These are phyloP conservation scores for Matsumyia berberina DNA, from an alignment of 2,888 invertebrate species.

Conservation along the genomic window DNA sequence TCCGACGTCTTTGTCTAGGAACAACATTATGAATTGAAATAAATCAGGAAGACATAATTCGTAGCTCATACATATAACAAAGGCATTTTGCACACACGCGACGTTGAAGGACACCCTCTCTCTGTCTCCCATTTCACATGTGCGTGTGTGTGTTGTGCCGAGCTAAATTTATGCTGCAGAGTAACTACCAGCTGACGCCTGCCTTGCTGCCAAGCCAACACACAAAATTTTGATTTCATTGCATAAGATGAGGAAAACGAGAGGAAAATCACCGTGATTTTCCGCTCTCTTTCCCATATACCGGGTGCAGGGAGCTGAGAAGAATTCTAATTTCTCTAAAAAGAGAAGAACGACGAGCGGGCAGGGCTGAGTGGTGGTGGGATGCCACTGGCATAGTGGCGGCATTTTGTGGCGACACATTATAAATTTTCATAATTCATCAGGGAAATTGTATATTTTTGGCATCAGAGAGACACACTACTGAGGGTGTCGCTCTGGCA, in stretches of 20 bases:
- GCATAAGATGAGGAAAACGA: slow-evolving; percentile 61
- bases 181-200: slow-evolving; percentile 67
- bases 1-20: not conserved
- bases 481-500: slow-evolving; percentile 20
- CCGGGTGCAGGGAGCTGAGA: slow-evolving; percentile 5
- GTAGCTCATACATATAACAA: slow-evolving; percentile 57
- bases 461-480: slow-evolving; percentile 43
- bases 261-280: slow-evolving; percentile 52
- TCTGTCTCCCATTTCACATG: not conserved
- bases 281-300: slow-evolving; percentile 51
- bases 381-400: slow-evolving; percentile 48
- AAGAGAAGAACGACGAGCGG: not conserved
- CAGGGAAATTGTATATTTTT: slow-evolving; percentile 56
- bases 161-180: slow-evolving; percentile 60
- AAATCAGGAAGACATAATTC: slow-evolving; percentile 59
- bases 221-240: slow-evolving; percentile 62
- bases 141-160: slow-evolving; percentile 7
- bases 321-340: slow-evolving; percentile 43
- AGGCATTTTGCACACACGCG: slow-evolving; percentile 7
- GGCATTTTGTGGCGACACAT: slow-evolving; percentile 68
- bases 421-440: slow-evolving; percentile 73
- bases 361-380: no score
- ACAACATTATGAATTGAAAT: slow-evolving; percentile 57
- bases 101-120: slow-evolving; percentile 30
- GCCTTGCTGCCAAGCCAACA: slow-evolving; percentile 71